phyloP scores from a whole-genome alignment of 2,797 vertebrate species.

The Ispidina lecontei region DNA sequence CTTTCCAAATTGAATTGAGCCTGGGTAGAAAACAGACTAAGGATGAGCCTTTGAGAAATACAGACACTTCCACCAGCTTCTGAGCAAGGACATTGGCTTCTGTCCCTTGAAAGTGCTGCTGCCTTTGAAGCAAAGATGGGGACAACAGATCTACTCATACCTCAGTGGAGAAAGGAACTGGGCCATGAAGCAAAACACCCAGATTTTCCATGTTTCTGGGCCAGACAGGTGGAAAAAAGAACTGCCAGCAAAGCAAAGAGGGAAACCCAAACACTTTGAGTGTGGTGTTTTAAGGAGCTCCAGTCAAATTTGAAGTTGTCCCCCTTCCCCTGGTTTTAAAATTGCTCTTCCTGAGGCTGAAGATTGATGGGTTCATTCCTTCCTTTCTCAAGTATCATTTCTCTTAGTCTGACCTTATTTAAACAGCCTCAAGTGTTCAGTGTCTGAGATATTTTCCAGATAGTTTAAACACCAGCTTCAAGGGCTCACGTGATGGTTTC shows the following conservation, averaged over 20 bases:
- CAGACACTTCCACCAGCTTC: neutral
- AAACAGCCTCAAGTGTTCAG: constrained; percentile 3
- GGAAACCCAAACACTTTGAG: neutral
- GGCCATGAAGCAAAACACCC: neutral
- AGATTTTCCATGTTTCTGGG: neutral
- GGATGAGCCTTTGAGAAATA: neutral
- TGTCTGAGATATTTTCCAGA: constrained; percentile 12
- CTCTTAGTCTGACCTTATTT: neutral
- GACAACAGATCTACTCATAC: neutral
- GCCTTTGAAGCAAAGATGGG: neutral
- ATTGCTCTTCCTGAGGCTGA: neutral
- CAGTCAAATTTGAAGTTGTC: neutral
- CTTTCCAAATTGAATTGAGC: neutral
- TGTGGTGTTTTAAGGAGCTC: neutral
- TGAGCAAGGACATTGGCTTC: neutral
- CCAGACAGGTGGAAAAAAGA: constrained; percentile 6
- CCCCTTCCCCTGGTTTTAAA: neutral
- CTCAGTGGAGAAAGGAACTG: neutral
- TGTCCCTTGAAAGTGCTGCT: neutral
- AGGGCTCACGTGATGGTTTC: neutral
- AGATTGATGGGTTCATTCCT: neutral
- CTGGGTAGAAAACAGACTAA: neutral
- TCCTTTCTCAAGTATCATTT: neutral
- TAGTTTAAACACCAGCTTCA: neutral
- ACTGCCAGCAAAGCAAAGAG: neutral